Evolutionary conservation across 2,797 vertebrate genomes (phyloP).

Genomic region (Phrynocephalus forsythii): DNA sequence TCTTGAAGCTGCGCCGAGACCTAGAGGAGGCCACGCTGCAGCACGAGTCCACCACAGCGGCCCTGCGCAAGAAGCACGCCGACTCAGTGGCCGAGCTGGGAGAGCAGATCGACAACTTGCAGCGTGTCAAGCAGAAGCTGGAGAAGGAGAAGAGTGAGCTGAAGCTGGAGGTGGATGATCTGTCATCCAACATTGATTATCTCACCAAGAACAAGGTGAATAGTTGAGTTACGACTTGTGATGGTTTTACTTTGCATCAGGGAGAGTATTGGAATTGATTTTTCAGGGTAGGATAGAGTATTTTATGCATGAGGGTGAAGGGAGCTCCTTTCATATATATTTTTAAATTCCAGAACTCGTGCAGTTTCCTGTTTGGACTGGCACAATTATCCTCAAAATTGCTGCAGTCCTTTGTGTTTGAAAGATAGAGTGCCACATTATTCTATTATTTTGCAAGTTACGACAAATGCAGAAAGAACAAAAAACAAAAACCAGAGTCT

Average conservation of each 20-base stretch:
- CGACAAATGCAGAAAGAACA: not conserved
- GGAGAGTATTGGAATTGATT: not conserved
- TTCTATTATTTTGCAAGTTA: not conserved
- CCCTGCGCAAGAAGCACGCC: slow-evolving; percentile 89
- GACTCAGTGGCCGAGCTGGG: slow-evolving; percentile 86
- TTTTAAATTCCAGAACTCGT: too few relatives aligned
- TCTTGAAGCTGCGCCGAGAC: slow-evolving; percentile 87
- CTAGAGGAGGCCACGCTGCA: slow-evolving; percentile 91
- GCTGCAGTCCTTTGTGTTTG: not conserved
- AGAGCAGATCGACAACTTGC: slow-evolving; percentile 92
- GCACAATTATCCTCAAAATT: not conserved
- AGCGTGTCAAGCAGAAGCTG: slow-evolving; percentile 92
- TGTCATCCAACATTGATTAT: slow-evolving; percentile 89
- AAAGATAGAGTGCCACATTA: not conserved
- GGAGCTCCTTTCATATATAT: too few relatives aligned
- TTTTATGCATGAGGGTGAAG: not conserved
- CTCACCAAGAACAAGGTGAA: slow-evolving; percentile 90
- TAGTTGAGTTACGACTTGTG: not conserved
- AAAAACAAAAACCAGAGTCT: not conserved
- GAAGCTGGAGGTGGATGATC: slow-evolving; percentile 92
- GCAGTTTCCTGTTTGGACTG: too few relatives aligned
- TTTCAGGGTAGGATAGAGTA: not conserved
- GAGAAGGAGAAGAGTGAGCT: slow-evolving; percentile 92
- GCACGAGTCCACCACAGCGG: slow-evolving; percentile 84
- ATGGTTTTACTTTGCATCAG: not conserved